Percentiles rank a stretch among this genome's conserved stretches.
phyloP scores from a whole-genome alignment of 2,797 vertebrate genomes.

The Oreortyx pictus region DNA sequence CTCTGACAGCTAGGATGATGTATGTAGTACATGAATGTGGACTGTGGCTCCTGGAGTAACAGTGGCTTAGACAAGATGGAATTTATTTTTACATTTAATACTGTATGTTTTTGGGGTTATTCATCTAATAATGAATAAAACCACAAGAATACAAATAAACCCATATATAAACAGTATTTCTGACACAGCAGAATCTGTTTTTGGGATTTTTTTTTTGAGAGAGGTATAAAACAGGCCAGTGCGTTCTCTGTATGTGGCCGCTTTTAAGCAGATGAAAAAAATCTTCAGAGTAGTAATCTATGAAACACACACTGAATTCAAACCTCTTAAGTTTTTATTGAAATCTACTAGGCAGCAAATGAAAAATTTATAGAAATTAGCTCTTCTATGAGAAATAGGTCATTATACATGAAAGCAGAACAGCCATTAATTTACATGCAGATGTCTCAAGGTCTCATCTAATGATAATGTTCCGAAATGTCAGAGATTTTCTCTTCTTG shows the following conservation, averaged over 20 bases:
- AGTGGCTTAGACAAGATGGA: neutral
- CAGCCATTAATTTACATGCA: constrained; percentile 6
- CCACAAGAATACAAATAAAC: neutral
- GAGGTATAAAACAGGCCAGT: neutral
- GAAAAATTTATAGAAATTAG: constrained; percentile 59
- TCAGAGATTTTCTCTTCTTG: constrained; percentile 24
- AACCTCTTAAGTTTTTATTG: constrained; percentile 8
- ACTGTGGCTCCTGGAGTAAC: neutral
- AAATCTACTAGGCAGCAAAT: constrained; percentile 51
- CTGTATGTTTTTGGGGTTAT: neutral
- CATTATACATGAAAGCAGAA: constrained; percentile 48
- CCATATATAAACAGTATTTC: neutral
- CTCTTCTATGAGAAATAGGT: constrained; percentile 44
- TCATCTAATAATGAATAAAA: neutral
- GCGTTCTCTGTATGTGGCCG: neutral
- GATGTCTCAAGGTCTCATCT: constrained; percentile 56
- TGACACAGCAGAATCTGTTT: neutral
- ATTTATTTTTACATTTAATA: neutral
- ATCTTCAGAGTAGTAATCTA: constrained; percentile 7
- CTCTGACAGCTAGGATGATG: constrained; percentile 39
- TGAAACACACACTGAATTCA: neutral
- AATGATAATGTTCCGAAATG: constrained; percentile 32
- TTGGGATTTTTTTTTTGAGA: neutral
- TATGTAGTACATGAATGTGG: neutral
- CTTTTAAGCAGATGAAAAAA: neutral